Evolutionary conservation across 2,888 invertebrate species (phyloP), one percentile per base, ranked within the genome.

Genomic region (Caenorhabditis drosophilae): DNA sequence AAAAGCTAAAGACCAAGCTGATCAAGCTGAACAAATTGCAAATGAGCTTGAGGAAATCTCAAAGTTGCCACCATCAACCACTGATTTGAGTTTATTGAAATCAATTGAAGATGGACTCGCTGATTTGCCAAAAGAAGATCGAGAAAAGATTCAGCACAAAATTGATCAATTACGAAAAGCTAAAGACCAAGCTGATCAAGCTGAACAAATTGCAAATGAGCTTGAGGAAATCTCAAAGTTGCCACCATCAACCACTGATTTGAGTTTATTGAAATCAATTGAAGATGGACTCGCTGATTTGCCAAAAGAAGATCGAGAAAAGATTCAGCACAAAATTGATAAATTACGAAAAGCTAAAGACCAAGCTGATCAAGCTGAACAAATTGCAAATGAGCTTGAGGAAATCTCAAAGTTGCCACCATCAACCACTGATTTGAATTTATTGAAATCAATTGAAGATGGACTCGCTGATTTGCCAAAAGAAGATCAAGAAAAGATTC

Each of bases 141-240:
- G 27, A 0, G 34, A 44, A 7, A n/a, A 35, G 15, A 42, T 63
- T n/a, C 27, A 23, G 2, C 41, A 35, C 12, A 57, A 63, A 20
- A 52, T 63, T 35, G 35, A 31, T 6, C 35, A 57, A 7, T 51
- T 63, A n/a, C 52, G 62, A 9, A n/a, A n/a, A n/a, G n/a, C n/a
- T n/a, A n/a, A n/a, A n/a, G n/a, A n/a, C n/a, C 7, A 34, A 12
- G 45, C 47, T 2, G 47, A 52, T 11, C 16, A 16, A n/a, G 27
- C 25, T 23, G 47, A 49, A 20, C 16, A 44, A 6, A 42, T 45
- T 16, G 15, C 35, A 4, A 31, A 45, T 23, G n/a, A 36, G 16
- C 45, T 63, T 20, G 27, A 49, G 3, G 20, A 20, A 11, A 16
- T 46, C 9, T 20, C 40, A 2, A n/a, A 15, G 22, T 18, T 35